phyloP scores from a whole-genome alignment of 2,888 invertebrate species.

The Amblyjoppa fuscipennis region DNA sequence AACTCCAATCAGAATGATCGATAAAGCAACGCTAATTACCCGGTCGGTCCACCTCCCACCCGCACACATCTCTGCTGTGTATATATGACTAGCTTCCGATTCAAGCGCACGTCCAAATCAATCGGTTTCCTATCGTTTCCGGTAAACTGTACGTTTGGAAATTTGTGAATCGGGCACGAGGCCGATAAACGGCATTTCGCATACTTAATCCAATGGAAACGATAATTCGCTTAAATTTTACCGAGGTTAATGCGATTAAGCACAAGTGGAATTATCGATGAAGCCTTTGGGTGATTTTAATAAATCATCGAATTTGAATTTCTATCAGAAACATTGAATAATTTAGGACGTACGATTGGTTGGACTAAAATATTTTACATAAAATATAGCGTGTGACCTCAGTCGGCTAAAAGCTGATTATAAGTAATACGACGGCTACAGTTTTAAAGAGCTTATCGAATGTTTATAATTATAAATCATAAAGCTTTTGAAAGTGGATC shows the following conservation, averaged over 20 bases:
- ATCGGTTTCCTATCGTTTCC: conserved; percentile 13
- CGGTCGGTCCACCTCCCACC: conserved; percentile 40
- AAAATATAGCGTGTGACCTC: background rate
- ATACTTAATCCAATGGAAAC: background rate
- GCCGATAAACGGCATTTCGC: background rate
- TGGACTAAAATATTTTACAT: background rate
- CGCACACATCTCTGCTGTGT: conserved; percentile 12
- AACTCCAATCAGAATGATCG: conserved; percentile 79
- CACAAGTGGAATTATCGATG: background rate
- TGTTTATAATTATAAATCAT: background rate
- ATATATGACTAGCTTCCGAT: background rate
- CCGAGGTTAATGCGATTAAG: background rate
- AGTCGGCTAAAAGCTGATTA: background rate
- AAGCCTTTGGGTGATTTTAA: background rate
- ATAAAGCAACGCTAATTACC: conserved; percentile 82
- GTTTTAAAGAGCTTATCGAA: background rate
- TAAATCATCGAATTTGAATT: background rate
- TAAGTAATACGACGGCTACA: background rate
- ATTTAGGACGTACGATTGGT: background rate
- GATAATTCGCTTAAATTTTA: background rate
- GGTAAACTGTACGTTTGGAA: conserved; percentile 7
- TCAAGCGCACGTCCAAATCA: background rate
- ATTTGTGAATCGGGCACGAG: background rate
- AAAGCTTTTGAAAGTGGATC: background rate
- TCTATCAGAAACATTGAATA: background rate